Evolutionary conservation across 92 coral and sea anemone species (phyloP), one percentile per base, ranked within the genome.

Genomic region (Zoanthus gigantus): DNA sequence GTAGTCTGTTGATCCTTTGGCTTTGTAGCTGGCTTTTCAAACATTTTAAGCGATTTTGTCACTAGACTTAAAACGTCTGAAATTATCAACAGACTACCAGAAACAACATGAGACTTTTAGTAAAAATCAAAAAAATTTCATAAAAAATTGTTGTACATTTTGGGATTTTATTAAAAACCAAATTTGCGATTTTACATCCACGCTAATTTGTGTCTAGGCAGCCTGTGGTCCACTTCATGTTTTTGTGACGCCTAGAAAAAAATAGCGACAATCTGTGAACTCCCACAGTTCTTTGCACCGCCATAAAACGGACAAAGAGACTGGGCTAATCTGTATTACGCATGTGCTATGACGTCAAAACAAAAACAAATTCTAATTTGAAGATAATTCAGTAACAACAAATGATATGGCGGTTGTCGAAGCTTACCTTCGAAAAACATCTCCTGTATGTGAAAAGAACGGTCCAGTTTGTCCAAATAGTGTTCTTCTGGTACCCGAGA

Each of bases 401-500:
- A 48, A 61, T 83, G 74, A 75, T 82, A 79, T 81, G 53, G 83
- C 79, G 95, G 95, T 93, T 77, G 77, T 84, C 65, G 96, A 92
- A 69, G 94, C 90, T 87, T 91, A 94, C 75, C 98, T 97, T 71
- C 88, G 99, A 34, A 97, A 95, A 92, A 92, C 94, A 61, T 93
- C 88, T 60, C 96, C 97, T 16, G 95, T 97, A 42, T 85, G 90
- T 37, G 98, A 95, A 28, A 94, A 94, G 56, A 88, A 91, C 86
- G 96, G 95, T 72, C 92, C 99, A 4, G 86, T 94, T 76, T 97
- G 99, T 54, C 99, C 99, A 7, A 97, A 97, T 88, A 97, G 97
- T 69, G 67, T 97, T 68, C 90, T 95, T n/a, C 89, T 97, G 8
- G 89, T 90, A 48, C 87, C 94, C 28, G 93, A 94, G 17, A 97